Percentiles rank a stretch among this genome's conserved stretches.
These are phyloP conservation scores for Habrosyne pyritoides DNA, from an alignment of 2,888 invertebrate species.

Conservation along the genomic window DNA sequence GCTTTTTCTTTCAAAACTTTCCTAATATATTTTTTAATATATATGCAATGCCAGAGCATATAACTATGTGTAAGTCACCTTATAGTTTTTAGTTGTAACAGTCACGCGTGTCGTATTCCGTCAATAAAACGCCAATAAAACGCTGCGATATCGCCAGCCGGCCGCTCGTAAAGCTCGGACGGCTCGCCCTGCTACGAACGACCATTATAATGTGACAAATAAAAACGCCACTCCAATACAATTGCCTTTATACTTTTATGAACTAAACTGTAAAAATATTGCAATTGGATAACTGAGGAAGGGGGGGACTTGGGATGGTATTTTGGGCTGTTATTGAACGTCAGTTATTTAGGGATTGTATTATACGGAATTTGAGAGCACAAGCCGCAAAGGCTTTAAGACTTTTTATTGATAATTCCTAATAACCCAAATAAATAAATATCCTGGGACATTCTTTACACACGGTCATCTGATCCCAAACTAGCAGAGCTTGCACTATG, in stretches of 20 bases:
- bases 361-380: no score
- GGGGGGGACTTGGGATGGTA: conserved; percentile 17
- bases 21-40: no score
- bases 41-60: not conserved
- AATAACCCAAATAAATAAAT: no score
- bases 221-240: conserved; percentile 60
- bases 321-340: not conserved
- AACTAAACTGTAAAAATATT: conserved; percentile 42
- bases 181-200: conserved; percentile 42
- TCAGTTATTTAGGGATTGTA: not conserved
- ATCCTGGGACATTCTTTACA: no score
- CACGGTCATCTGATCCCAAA: no score
- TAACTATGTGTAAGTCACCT: not conserved
- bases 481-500: no score
- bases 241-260: conserved; percentile 63
- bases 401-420: no score
- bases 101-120: conserved; percentile 36
- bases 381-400: no score
- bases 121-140: conserved; percentile 67
- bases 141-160: conserved; percentile 45
- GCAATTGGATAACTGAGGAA: conserved; percentile 12
- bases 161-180: conserved; percentile 54
- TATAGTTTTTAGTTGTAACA: conserved; percentile 21
- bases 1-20: no score
- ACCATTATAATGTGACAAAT: conserved; percentile 69